A percentile compares a stretch with the other conserved stretches of the same genome.
These are phyloP conservation scores for Nephrotoma flavescens DNA, from an alignment of 2,888 invertebrate species.

Conservation along the genomic window DNA sequence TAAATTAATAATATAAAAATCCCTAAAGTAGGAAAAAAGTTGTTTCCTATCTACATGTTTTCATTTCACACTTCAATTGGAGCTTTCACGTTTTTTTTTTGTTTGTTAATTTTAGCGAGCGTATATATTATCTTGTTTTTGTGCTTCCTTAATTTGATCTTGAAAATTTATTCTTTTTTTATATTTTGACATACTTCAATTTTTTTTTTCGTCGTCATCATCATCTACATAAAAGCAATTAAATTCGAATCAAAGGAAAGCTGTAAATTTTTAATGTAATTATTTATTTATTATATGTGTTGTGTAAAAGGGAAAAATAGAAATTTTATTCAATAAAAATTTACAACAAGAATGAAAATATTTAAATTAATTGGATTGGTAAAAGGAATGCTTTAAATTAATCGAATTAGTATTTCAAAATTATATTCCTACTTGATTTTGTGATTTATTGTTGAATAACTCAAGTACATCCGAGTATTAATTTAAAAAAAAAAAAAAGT, in stretches of 20 bases:
- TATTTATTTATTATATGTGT: not conserved
- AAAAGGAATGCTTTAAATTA: not conserved
- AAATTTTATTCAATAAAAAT: not conserved
- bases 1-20: not conserved
- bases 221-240: not conserved
- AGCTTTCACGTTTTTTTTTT: not conserved
- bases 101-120: not conserved
- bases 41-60: not conserved
- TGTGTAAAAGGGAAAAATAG: not conserved
- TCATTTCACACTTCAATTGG: not conserved
- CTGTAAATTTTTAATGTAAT: not conserved
- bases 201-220: not conserved
- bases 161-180: not conserved
- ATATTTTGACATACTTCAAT: not conserved
- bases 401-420: not conserved
- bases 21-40: not conserved
- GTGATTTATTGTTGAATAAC: not conserved
- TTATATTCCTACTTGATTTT: not conserved
- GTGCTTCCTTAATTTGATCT: not conserved
- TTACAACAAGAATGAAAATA: not conserved
- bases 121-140: not conserved
- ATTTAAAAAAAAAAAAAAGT: not conserved
- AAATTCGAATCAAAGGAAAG: not conserved
- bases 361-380: not conserved
- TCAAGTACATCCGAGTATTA: no score